Conservation (phyloP, 2,113 vertebrate genomes). For the Callocephalon fimbriatum region DNA sequence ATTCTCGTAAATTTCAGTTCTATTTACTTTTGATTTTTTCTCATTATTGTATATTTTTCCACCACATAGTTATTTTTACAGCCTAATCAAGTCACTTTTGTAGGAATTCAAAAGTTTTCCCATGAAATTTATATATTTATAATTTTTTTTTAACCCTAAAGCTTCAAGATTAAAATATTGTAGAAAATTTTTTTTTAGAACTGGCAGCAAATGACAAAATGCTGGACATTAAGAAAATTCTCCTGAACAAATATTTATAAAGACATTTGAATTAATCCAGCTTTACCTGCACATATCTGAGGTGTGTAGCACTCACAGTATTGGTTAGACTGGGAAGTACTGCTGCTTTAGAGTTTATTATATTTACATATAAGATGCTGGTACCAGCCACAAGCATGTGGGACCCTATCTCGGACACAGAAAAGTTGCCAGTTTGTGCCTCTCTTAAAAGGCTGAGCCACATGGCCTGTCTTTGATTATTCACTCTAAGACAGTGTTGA, state of each 20-base stretch:
- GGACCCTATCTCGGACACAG: background rate
- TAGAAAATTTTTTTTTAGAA: background rate
- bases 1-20: background rate
- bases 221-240: background rate
- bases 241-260: background rate
- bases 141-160: fast-evolving
- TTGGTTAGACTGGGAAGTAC: background rate
- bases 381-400: background rate
- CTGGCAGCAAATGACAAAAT: background rate
- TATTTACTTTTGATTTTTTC: background rate
- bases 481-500: background rate
- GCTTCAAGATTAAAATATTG: background rate
- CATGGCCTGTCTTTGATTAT: background rate
- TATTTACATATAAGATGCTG: background rate
- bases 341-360: background rate
- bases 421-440: background rate
- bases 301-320: background rate
- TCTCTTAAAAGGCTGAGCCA: background rate
- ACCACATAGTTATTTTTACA: background rate
- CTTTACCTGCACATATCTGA: background rate
- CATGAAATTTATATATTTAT: background rate
- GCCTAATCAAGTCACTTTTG: background rate
- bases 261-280: background rate
- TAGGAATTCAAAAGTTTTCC: background rate
- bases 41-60: background rate